A percentile compares a stretch with the other conserved stretches of the same genome.
phyloP scores from a whole-genome alignment of 35 echinoderm and acorn worm genomes.

The Stichopus chloronotus region DNA sequence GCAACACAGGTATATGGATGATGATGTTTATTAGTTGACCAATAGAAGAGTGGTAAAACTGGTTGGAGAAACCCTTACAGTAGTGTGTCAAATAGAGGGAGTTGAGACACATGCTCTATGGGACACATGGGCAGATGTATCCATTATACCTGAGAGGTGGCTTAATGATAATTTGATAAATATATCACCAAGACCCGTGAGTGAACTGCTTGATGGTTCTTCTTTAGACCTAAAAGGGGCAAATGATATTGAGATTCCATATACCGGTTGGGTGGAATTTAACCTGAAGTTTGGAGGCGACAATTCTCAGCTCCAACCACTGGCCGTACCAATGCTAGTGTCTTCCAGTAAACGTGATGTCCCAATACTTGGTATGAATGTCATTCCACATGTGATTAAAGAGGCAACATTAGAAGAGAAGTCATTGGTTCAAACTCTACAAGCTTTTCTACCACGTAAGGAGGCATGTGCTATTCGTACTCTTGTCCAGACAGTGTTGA shows the following conservation, averaged over 20 bases:
- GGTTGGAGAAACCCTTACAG: neutral
- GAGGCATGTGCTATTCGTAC: neutral
- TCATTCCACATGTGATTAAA: slow-evolving; percentile 20
- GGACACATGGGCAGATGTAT: slow-evolving; percentile 43
- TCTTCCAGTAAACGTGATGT: neutral
- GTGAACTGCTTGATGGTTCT: slow-evolving; percentile 27
- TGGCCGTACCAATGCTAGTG: slow-evolving; percentile 17
- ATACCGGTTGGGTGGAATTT: slow-evolving; percentile 40
- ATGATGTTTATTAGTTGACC: neutral
- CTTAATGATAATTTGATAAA: neutral
- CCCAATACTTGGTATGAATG: slow-evolving; percentile 7
- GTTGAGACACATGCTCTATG: slow-evolving; percentile 29
- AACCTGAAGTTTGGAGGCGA: neutral
- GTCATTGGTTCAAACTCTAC: neutral
- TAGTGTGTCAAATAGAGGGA: neutral
- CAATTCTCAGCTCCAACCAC: neutral
- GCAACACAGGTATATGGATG: neutral
- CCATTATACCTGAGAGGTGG: slow-evolving; percentile 30
- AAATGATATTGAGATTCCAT: slow-evolving; percentile 46
- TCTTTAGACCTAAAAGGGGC: slow-evolving; percentile 40
- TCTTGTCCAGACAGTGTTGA: neutral
- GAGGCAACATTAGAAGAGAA: neutral
- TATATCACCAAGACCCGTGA: slow-evolving; percentile 12
- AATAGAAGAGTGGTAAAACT: slow-evolving; percentile 11
- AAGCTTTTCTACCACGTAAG: neutral